Base-by-base conservation (phyloP, 2,888 invertebrate genomes). In the Lepidocyrtinus sp. region DNA sequence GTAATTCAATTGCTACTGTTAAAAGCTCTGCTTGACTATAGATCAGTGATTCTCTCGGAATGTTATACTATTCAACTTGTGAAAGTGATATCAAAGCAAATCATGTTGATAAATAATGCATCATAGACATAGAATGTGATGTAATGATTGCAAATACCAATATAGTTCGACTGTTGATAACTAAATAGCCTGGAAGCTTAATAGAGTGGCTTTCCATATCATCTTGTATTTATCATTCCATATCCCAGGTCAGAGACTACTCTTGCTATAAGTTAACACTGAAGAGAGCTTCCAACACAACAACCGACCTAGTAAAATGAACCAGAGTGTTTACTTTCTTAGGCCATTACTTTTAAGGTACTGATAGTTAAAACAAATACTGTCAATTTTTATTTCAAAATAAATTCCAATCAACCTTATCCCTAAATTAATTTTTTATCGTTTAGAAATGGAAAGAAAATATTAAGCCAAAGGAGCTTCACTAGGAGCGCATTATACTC, bases 301-400 rank as follows among this genome's bases (percentile, higher is more conserved):
- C 5, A 7, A n/a, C 50, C 17, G 5, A 12, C 50, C 17, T 50
- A 17, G 50, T n/a, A 50, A 50, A n/a, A 50, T 50, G 50, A 50
- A 50, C 50, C 12, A 50, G 17, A 50, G 50, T 12, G 50, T 50
- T n/a, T 2, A 2, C 17, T 17, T 50, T 50, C 50, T 50, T 12
- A 50, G 50, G 50, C 50, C 50, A 50, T 50, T 50, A 50, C 50
- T 50, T 50, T 12, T 50, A 17, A 50, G 50, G 50, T 50, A 50
- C 17, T 50, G 5, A n/a, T 7, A 2, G 15, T 1, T 7, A 50
- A 50, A 50, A 50, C 17, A n/a, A 12, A 36, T 36, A 12, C 17
- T 50, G 2, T 50, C 50, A n/a, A n/a, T 17, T 50, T 50, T 12
- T 2, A 2, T 50, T 36, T 36, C 36, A 50, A n/a, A n/a, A n/a